These are phyloP conservation scores for Paguma larvata DNA, from an alignment of 2,797 vertebrate species.

Conservation along the genomic window DNA sequence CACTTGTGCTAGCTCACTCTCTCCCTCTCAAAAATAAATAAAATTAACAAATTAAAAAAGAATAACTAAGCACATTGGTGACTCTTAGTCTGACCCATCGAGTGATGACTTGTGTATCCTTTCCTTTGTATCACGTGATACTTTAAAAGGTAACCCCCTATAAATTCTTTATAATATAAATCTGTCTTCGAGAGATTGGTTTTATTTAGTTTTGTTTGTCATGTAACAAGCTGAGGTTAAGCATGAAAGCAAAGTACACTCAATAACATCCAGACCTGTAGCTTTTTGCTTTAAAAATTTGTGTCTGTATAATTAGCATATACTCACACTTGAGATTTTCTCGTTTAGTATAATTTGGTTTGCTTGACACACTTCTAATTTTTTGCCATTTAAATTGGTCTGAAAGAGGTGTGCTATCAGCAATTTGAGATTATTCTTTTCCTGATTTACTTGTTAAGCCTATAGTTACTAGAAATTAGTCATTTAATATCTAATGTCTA, in stretches of 20 bases:
- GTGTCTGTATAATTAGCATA: background rate
- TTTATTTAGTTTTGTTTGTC: slow-evolving; percentile 42
- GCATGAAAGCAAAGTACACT: background rate
- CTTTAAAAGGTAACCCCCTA: slow-evolving; percentile 2
- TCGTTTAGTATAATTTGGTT: slow-evolving; percentile 33
- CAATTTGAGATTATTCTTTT: slow-evolving; percentile 31
- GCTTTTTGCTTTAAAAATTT: slow-evolving; percentile 12
- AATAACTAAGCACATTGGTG: background rate
- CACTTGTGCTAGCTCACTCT: no score
- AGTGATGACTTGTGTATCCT: slow-evolving; percentile 32
- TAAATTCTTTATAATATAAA: slow-evolving; percentile 17
- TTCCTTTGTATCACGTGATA: background rate
- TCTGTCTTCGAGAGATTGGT: slow-evolving; percentile 35
- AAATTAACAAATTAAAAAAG: no score
- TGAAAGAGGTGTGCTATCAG: slow-evolving; percentile 8
- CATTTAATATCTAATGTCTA: background rate
- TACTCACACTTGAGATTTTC: background rate
- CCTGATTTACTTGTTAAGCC: slow-evolving; percentile 39
- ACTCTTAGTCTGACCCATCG: background rate
- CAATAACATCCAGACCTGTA: background rate
- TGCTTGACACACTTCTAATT: slow-evolving; percentile 21
- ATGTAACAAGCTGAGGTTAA: background rate
- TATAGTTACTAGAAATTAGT: slow-evolving; percentile 17
- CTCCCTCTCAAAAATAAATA: no score
- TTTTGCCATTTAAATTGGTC: slow-evolving; percentile 21